Conservation (phyloP, 2,797 vertebrate genomes). For the Hydrolagus colliei region DNA sequence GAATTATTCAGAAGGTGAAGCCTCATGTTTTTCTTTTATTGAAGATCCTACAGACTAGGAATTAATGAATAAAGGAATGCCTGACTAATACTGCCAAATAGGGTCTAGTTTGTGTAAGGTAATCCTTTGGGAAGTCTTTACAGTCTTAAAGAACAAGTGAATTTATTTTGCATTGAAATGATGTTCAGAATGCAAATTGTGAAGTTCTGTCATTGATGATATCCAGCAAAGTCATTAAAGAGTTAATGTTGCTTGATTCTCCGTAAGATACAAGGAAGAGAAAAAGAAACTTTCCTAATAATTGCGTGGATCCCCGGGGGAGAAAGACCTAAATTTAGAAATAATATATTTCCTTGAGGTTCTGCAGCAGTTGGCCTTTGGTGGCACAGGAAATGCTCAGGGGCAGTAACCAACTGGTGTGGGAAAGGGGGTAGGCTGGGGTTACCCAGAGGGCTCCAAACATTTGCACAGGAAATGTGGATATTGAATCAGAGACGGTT, state of each 20-base stretch:
- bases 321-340: conserved; percentile 9
- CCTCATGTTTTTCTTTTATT: too few species aligned
- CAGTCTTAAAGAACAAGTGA: too few species aligned
- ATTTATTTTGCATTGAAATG: not conserved
- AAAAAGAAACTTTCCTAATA: not conserved
- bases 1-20: too few species aligned
- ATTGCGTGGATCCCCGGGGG: not conserved
- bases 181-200: not conserved
- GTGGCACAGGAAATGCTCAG: not conserved
- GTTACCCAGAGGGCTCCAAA: not conserved
- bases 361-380: not conserved
- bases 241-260: not conserved
- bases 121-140: too few species aligned
- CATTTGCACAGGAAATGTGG: not conserved
- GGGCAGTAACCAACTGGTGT: not conserved
- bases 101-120: too few species aligned
- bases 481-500: not conserved
- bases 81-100: too few species aligned
- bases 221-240: not conserved
- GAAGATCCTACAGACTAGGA: too few species aligned
- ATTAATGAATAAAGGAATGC: too few species aligned
- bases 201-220: too few species aligned
- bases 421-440: not conserved
- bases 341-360: not conserved
- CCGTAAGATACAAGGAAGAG: not conserved